Evolutionary conservation across 2,113 vertebrate genomes (phyloP).

Genomic region (Cromileptes altivelis): DNA sequence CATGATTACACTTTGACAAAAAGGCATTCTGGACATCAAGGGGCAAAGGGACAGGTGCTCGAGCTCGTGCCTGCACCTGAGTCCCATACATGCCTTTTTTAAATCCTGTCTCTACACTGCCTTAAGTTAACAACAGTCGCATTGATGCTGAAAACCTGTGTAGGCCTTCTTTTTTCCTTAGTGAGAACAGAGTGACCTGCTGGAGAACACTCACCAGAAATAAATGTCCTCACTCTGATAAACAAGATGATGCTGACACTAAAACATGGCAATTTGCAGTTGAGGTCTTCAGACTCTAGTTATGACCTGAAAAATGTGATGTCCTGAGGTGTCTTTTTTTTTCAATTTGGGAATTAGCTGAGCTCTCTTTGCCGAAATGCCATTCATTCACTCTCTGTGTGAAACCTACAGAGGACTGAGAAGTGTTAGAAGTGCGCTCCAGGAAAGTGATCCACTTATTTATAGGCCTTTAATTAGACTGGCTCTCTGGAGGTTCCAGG

Average conservation of each 20-base stretch:
- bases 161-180: too few relatives aligned
- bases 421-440: slow-evolving; percentile 70
- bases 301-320: slow-evolving; percentile 58
- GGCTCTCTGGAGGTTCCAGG: slow-evolving; percentile 67
- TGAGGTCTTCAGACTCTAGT: slow-evolving; percentile 29
- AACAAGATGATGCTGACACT: slow-evolving; percentile 20
- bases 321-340: slow-evolving; percentile 40
- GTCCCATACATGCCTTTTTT: too few relatives aligned
- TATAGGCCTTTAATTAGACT: slow-evolving; percentile 81
- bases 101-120: too few relatives aligned
- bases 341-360: slow-evolving; percentile 38
- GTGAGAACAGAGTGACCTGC: too few relatives aligned
- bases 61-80: too few relatives aligned
- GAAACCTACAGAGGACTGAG: slow-evolving; percentile 59
- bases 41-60: too few relatives aligned
- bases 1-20: too few relatives aligned
- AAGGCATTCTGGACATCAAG: too few relatives aligned
- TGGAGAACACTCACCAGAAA: not conserved
- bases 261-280: not conserved
- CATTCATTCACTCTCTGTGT: slow-evolving; percentile 39
- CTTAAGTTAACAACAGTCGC: too few relatives aligned
- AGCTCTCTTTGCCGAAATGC: slow-evolving; percentile 51
- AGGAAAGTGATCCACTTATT: slow-evolving; percentile 79
- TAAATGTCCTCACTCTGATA: slow-evolving; percentile 11
- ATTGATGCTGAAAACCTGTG: too few relatives aligned